Percentiles rank a stretch among this genome's conserved stretches.
phyloP scores from a whole-genome alignment of 2,113 vertebrate genomes.

The Hippocampus barbouri region DNA sequence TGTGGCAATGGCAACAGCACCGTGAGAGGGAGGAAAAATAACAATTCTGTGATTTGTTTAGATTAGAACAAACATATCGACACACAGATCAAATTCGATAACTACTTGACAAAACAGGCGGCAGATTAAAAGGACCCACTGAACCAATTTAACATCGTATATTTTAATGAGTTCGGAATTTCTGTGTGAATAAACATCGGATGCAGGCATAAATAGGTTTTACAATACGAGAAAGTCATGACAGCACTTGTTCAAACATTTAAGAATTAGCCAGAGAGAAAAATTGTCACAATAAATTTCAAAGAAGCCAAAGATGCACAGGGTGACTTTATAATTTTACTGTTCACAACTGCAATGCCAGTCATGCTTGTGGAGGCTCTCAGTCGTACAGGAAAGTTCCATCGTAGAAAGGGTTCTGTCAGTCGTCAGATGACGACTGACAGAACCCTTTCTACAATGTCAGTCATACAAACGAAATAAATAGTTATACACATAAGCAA shows the following conservation, averaged over 20 bases:
- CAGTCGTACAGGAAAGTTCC: too few relatives aligned
- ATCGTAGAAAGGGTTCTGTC: too few relatives aligned
- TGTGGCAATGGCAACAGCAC: conserved; percentile 36
- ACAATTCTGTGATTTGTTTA: conserved; percentile 5
- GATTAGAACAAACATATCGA: not conserved
- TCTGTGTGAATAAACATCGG: conserved; percentile 54
- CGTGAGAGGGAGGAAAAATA: conserved; percentile 17
- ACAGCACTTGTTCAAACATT: conserved; percentile 37
- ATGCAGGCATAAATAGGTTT: conserved; percentile 48
- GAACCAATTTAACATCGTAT: conserved; percentile 18
- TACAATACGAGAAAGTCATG: conserved; percentile 23
- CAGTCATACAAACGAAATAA: conserved; percentile 18
- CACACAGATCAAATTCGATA: not conserved
- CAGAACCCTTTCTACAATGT: too few relatives aligned
- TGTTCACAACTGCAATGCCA: conserved; percentile 34
- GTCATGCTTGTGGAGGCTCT: too few relatives aligned
- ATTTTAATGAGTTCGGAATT: conserved; percentile 48
- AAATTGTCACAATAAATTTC: conserved; percentile 19
- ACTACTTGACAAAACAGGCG: not conserved
- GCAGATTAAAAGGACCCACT: conserved; percentile 3
- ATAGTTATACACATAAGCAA: conserved; percentile 33
- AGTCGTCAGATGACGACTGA: too few relatives aligned
- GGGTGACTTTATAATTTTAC: conserved; percentile 26
- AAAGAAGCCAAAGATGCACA: conserved; percentile 48
- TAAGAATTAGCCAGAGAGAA: conserved; percentile 5